A percentile compares a stretch with the other conserved stretches of the same genome.
phyloP scores from a whole-genome alignment of 92 coral and sea anemone genomes.

The Porites lobata region DNA sequence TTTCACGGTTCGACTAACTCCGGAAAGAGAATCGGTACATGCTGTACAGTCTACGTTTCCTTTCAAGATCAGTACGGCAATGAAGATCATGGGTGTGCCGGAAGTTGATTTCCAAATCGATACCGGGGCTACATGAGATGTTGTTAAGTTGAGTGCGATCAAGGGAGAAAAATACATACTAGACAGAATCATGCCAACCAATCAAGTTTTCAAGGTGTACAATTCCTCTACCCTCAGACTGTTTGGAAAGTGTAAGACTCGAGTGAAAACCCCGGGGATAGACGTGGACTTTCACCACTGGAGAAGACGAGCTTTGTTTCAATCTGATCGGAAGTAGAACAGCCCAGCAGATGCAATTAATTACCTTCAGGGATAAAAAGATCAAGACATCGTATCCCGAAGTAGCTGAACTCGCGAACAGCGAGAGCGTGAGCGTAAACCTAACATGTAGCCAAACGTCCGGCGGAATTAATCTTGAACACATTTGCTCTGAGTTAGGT shows the following conservation, averaged over 20 bases:
- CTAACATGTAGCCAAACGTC: no score
- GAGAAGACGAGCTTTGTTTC: no score
- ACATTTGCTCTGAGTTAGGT: no score
- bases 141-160: slow-evolving; percentile 6
- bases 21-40: slow-evolving; percentile 19
- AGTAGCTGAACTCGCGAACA: no score
- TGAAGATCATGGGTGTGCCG: no score
- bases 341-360: no score
- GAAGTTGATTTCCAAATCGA: slow-evolving; percentile 20
- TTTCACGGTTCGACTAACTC: slow-evolving; percentile 24
- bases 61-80: not conserved
- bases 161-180: slow-evolving; percentile 10
- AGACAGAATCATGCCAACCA: not conserved
- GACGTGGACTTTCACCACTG: not conserved
- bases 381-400: no score
- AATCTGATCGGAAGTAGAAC: no score
- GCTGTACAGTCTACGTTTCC: not conserved
- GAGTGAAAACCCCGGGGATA: not conserved
- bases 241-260: slow-evolving; percentile 1
- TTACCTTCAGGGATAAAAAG: no score
- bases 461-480: no score
- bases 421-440: no score
- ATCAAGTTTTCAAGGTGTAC: slow-evolving; percentile 41
- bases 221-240: slow-evolving; percentile 39
- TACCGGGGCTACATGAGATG: slow-evolving; percentile 43